Evolutionary conservation across 1,140 invertebrate genomes (phyloP), one percentile per base, ranked within the genome.

Genomic region (Fopius arisanus): DNA sequence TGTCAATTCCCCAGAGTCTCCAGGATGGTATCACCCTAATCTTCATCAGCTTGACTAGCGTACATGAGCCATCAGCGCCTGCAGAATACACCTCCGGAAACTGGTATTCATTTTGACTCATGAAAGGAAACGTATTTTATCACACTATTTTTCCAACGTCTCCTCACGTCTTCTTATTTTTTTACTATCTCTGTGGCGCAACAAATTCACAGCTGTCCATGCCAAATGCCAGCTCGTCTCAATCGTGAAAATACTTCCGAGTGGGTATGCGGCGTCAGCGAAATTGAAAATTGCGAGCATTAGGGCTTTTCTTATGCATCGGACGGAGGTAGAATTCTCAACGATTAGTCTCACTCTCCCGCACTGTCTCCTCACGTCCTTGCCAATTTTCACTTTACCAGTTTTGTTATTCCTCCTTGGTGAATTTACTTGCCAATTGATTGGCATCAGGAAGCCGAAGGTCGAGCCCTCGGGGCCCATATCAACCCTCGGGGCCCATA

Each of bases 261-360:
- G 54, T 26, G 67, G 68, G 72, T 41, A 29, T 48, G 43, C 68
- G 16, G 66, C 78, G 76, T 79, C 80, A 81, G 81, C 75, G 78
- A 81, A 83, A 83, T 81, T 79, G 80, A 81, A 84, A 83, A 83
- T 81, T 80, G 77, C 74, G 26, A 23, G 62, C 71, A 65, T 66
- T 69, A 75, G 54, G 23, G 54, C 54, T 59, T 59, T 59, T 59
- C 54, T 59, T 59, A 23, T 59, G 54, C 54, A 59, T 59, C 19
- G 21, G 19, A 51, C 19, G n/a, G 54, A 9, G 10, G 26, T 21
- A 26, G 6, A 59, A 59, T 59, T 59, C 23, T 5, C 14, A 59
- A 59, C 54, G 14, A 59, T 59, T 59, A 2, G 54, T 59, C 54
- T 59, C 54, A 59, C 54, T 59, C 54, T 59, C 54, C 23, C 54